phyloP scores from a whole-genome alignment of 2,797 vertebrate genomes.

The Hafferia zeledoni region DNA sequence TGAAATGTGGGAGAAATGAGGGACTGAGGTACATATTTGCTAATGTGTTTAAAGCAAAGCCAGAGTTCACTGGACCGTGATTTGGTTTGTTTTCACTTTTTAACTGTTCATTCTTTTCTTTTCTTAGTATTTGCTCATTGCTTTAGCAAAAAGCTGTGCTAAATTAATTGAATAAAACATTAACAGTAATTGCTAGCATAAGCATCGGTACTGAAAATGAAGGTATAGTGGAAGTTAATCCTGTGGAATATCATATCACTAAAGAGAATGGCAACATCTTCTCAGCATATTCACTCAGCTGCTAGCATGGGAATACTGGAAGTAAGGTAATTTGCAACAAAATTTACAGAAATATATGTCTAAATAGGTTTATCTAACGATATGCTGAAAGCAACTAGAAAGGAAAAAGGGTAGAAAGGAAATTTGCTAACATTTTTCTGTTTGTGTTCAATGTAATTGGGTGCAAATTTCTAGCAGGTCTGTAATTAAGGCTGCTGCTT shows the following conservation, averaged over 20 bases:
- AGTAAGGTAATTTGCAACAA: neutral
- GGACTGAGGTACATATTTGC: neutral
- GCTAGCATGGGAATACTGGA: slow-evolving; percentile 39
- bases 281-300: slow-evolving; percentile 3
- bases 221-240: neutral
- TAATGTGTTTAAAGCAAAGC: slow-evolving; percentile 26
- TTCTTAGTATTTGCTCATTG: neutral
- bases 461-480: neutral
- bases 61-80: slow-evolving; percentile 10
- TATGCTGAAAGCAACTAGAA: neutral
- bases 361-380: neutral
- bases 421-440: neutral
- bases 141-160: neutral
- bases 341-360: neutral
- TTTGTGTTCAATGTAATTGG: neutral
- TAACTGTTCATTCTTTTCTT: slow-evolving; percentile 6
- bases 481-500: neutral
- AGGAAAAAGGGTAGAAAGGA: neutral
- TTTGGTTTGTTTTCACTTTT: slow-evolving; percentile 35
- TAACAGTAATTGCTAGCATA: neutral
- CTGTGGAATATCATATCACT: neutral
- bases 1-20: neutral
- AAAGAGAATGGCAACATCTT: slow-evolving; percentile 9
- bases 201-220: neutral
- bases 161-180: neutral